Evolutionary conservation across 2,113 vertebrate species (phyloP), one percentile per base, ranked within the genome.

Genomic region (Corydoras maculifer): DNA sequence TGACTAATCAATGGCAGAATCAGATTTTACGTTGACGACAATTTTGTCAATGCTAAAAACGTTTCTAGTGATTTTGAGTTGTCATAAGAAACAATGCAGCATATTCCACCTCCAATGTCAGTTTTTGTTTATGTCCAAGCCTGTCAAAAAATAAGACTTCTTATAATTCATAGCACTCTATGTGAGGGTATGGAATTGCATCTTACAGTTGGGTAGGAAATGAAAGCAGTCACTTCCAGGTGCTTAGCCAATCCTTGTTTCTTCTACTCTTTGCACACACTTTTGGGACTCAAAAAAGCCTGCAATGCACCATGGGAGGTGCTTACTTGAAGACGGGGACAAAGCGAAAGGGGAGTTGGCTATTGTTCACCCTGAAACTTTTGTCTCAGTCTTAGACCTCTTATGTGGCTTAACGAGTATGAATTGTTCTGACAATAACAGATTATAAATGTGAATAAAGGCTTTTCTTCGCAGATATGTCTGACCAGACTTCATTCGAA

Each of bases 341-440:
- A 73, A 78, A 80, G 82, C 85, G 81, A 84, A 84, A 29, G 79
- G 88, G 81, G 84, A 80, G 77, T 75, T 30, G 73, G 76, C 77
- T 80, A 92, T 93, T 96, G 91, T 94, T 92, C 90, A 82, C 55
- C 84, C 77, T 0, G 73, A 88, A 84, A 85, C 78, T 86, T 93
- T 95, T 97, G 91, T 94, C 90, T 92, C 88, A 84, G 91, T 90
- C 92, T 80, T 78, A 85, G 68, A 68, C 85, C 91, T 90, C 86
- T 93, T 87, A 90, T 90, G 91, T 90, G 91, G 93, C 91, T 95
- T 43, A 43, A 43, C 35, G 7, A 43, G 35, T 43, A 43, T 43
- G 35, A 43, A 43, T 43, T 43, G 35, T 43, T 43, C 35, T 43
- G 35, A 43, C 35, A 43, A 43, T 43, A 43, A 43, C 35, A 43